phyloP scores from a whole-genome alignment of 2,113 vertebrate species.

The Dipodomys spectabilis region DNA sequence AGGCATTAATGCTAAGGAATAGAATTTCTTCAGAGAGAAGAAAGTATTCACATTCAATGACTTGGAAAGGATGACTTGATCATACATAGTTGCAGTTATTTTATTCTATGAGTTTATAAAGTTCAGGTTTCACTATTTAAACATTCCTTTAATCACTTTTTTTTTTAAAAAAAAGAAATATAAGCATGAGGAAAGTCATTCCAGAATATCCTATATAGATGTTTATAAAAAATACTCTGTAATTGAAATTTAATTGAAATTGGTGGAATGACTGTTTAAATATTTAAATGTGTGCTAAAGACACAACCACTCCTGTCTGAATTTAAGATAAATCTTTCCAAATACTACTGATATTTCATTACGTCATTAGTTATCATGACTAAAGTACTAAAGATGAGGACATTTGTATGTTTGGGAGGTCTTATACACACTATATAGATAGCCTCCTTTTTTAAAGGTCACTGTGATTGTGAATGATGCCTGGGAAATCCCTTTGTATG shows the following conservation, averaged over 20 bases:
- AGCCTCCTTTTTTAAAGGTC: neutral
- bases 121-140: neutral
- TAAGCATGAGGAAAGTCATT: neutral
- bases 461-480: neutral
- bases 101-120: neutral
- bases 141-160: neutral
- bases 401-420: neutral
- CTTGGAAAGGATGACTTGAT: constrained; percentile 39
- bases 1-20: neutral
- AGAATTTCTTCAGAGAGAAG: neutral
- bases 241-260: neutral
- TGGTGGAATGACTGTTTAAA: neutral
- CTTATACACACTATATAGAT: neutral
- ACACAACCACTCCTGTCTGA: neutral
- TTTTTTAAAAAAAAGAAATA: constrained; percentile 9
- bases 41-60: neutral
- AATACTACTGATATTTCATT: neutral
- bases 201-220: neutral
- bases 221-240: neutral
- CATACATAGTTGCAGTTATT: neutral
- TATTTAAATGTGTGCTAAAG: neutral
- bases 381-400: neutral
- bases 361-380: neutral
- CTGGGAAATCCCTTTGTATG: neutral
- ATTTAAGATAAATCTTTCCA: neutral